Percentiles rank a stretch among this genome's conserved stretches.
Evolutionary conservation across 2,797 vertebrate species (phyloP).

Genomic region (Anisognathus igniventris): DNA sequence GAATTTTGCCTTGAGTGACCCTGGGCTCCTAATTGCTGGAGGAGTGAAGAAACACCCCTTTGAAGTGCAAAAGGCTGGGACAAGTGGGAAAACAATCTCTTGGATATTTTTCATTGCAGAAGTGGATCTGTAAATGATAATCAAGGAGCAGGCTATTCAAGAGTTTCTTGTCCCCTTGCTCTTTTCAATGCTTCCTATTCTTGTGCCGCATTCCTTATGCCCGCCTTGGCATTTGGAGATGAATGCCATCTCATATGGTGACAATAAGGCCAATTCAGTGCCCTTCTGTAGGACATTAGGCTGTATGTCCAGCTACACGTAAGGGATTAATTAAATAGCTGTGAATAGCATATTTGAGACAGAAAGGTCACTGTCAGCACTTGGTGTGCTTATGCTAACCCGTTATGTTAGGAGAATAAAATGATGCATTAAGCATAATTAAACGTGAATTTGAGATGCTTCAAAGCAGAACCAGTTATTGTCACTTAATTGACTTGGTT

Average conservation of each 20-base stretch:
- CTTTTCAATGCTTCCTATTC: slow-evolving; percentile 30
- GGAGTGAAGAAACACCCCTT: background rate
- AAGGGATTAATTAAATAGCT: slow-evolving; percentile 38
- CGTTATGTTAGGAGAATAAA: slow-evolving; percentile 25
- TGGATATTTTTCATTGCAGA: slow-evolving; percentile 13
- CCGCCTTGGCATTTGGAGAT: slow-evolving; percentile 30
- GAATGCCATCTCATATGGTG: slow-evolving; percentile 49
- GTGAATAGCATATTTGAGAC: background rate
- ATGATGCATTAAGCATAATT: slow-evolving; percentile 44
- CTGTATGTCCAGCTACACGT: background rate
- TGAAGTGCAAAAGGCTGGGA: slow-evolving; percentile 27
- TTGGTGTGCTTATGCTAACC: slow-evolving; percentile 37
- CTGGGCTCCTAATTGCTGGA: slow-evolving; percentile 30
- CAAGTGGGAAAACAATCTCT: slow-evolving; percentile 21
- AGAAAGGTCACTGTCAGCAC: slow-evolving; percentile 28
- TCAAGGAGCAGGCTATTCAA: slow-evolving; percentile 8
- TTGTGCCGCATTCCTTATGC: slow-evolving; percentile 16
- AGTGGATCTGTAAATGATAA: slow-evolving; percentile 40
- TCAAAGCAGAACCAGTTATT: background rate
- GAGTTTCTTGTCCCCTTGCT: background rate
- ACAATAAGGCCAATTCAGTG: slow-evolving; percentile 51
- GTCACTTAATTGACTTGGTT: background rate
- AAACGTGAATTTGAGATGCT: slow-evolving; percentile 2
- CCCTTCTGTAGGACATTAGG: slow-evolving; percentile 2
- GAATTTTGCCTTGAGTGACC: slow-evolving; percentile 40